These are phyloP conservation scores for Acanthurus leucopareius DNA, from an alignment of 2,797 vertebrate species.

Conservation along the genomic window DNA sequence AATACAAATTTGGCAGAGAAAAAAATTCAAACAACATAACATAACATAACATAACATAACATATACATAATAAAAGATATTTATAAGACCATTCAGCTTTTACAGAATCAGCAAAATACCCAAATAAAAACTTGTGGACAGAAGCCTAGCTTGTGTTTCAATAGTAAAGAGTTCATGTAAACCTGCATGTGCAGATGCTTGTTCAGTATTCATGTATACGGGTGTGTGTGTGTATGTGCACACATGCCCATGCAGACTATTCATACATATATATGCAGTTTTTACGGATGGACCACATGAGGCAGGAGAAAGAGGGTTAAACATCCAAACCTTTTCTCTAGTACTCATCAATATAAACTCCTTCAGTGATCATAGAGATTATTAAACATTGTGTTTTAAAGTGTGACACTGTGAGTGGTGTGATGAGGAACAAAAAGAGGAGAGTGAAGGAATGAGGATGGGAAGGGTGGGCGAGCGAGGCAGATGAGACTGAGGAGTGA, in stretches of 20 bases:
- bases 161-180: slow-evolving; percentile 7
- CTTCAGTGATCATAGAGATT: slow-evolving; percentile 38
- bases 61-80: too few relatives aligned
- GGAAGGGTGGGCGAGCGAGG: slow-evolving; percentile 37
- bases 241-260: slow-evolving; percentile 21
- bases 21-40: too few relatives aligned
- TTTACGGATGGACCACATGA: slow-evolving; percentile 49
- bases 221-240: slow-evolving; percentile 18
- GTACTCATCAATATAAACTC: slow-evolving; percentile 34
- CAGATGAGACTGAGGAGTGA: slow-evolving; percentile 69
- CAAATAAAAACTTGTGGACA: neutral
- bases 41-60: too few relatives aligned
- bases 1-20: too few relatives aligned
- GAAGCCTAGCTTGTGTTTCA: neutral
- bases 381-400: slow-evolving; percentile 66
- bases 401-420: slow-evolving; percentile 67
- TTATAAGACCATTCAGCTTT: neutral
- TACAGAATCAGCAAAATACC: neutral
- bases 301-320: slow-evolving; percentile 54
- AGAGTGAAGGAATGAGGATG: slow-evolving; percentile 63
- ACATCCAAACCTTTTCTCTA: slow-evolving; percentile 62
- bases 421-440: slow-evolving; percentile 67
- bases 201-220: neutral
- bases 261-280: slow-evolving; percentile 31
- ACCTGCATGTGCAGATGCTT: slow-evolving; percentile 24